Base-by-base conservation (phyloP, 2,888 invertebrate genomes). In the Epinotia ramella region DNA sequence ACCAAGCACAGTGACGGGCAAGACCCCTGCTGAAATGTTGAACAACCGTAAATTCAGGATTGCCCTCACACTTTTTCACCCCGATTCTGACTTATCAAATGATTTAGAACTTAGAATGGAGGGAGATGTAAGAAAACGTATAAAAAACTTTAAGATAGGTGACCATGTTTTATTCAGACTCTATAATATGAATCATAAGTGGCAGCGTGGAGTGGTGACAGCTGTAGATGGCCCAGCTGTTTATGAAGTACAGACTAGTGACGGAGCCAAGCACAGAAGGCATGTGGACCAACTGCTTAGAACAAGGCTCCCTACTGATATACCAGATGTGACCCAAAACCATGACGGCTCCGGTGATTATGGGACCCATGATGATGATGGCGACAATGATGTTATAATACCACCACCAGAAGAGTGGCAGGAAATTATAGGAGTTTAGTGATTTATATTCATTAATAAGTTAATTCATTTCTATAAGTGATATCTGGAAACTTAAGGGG, bases 11-110 rank as follows among this genome's bases (percentile, higher is more conserved):
- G 69, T 72, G 2, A 79, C 77, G 33, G 78, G 75, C 11, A 78
- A 77, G 44, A 76, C 75, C 33, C 79, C 79, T 53, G 80, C 80
- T 12, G 78, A 80, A 60, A 33, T 80, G 56, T 66, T 80, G 16
- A 74, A 73, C 40, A 60, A 66, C 11, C 65, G 79, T 24, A 66
- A 53, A 46, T 78, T 72, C 18, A 74, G 77, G 71, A 77, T 77
- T 60, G 69, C 66, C 24, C 66, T 66, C n/a, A 49, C 62, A 18
- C 46, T 64, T 20, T 13, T 73, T 12, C 76, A 76, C 64, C 68
- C 73, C n/a, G 76, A 76, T 60, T 70, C 66, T 28, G 60, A 67
- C 20, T 53, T 44, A 33, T 67, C 46, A 24, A 13, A 65, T 65
- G 18, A 65, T 46, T 11, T 46, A 20, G 46, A 65, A 65, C n/a